Base-by-base conservation (phyloP, 2,888 invertebrate genomes). In the Caenorhabditis afra region DNA sequence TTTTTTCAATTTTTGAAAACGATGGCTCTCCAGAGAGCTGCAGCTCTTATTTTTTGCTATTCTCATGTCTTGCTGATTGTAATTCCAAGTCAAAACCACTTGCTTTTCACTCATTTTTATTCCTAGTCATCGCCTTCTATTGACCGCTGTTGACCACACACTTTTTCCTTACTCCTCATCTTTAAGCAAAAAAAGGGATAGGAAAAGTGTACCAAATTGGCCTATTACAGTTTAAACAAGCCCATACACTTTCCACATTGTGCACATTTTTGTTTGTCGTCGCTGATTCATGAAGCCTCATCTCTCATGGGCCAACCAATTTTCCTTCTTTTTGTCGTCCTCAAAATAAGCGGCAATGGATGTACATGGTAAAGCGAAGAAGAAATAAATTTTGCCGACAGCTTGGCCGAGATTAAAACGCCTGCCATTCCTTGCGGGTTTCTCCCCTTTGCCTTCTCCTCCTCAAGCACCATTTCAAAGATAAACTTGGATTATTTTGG, bases 401-500 rank as follows among this genome's bases (percentile, higher is more conserved):
- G 75, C 75, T 75, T 75, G 75, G 66, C 45, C 52, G 49, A 75
- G 75, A 75, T 67, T 62, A 66, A 67, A 68, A 67, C 67, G 49
- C 49, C 66, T 76, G 61, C 67, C 50, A 41, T 68, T 68, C 55
- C n/a, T 59, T 62, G 41, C 49, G 14, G 10, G 52, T 7, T 29
- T 29, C 29, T 7, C 29, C 29, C 29, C 29, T 29, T 29, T 29
- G 3, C 29, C 29, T 29, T 29, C 29, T 29, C 7, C 47, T 14
- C 52, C 74, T 74, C 59, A 59, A 74, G 66, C 74, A 74, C 55
- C 65, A 64, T 76, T 76, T 76, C 64, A 20, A 68, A 76, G 76
- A 76, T 76, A 76, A 76, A 76, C 76, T 76, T 76, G 76, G 76
- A 76, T 76, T 76, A 76, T 76, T 67, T 75, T 75, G 61, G 66